These are phyloP conservation scores for Hylaea fasciaria DNA, from an alignment of 2,888 invertebrate genomes.

Conservation along the genomic window DNA sequence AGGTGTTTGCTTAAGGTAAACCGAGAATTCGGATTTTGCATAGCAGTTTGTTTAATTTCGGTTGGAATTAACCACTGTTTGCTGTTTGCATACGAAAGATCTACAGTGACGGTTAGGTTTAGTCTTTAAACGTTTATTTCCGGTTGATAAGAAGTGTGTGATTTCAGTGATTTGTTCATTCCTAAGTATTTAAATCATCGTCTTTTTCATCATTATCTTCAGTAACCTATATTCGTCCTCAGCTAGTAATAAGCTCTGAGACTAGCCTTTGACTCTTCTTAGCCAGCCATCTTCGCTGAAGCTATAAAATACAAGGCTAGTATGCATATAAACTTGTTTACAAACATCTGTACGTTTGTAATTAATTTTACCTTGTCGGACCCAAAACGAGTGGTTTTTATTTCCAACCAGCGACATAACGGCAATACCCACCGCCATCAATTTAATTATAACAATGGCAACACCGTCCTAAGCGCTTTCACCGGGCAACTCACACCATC, in stretches of 20 bases:
- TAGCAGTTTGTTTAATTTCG: slow-evolving; percentile 39
- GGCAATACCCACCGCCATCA: neutral
- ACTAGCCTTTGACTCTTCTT: too few relatives aligned
- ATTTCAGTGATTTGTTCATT: neutral
- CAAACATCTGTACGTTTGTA: too few relatives aligned
- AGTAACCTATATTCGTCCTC: too few relatives aligned
- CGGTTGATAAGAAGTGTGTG: slow-evolving; percentile 5
- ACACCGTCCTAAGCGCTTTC: slow-evolving; percentile 4
- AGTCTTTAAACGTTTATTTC: slow-evolving; percentile 14
- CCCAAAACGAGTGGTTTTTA: too few relatives aligned
- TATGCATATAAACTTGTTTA: too few relatives aligned
- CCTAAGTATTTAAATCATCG: too few relatives aligned
- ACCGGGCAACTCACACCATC: neutral
- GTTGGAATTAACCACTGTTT: slow-evolving; percentile 38
- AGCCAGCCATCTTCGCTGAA: too few relatives aligned
- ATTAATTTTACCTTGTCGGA: too few relatives aligned
- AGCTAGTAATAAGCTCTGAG: too few relatives aligned
- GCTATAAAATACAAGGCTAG: too few relatives aligned
- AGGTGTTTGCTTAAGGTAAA: slow-evolving; percentile 48
- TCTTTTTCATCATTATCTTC: too few relatives aligned
- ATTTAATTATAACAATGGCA: slow-evolving; percentile 9
- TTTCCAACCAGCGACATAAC: too few relatives aligned
- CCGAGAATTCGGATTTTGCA: slow-evolving; percentile 36
- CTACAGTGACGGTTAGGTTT: slow-evolving; percentile 16
- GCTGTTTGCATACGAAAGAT: slow-evolving; percentile 39